Evolutionary conservation across 2,797 vertebrate genomes (phyloP).

Genomic region (Anguilla anguilla): DNA sequence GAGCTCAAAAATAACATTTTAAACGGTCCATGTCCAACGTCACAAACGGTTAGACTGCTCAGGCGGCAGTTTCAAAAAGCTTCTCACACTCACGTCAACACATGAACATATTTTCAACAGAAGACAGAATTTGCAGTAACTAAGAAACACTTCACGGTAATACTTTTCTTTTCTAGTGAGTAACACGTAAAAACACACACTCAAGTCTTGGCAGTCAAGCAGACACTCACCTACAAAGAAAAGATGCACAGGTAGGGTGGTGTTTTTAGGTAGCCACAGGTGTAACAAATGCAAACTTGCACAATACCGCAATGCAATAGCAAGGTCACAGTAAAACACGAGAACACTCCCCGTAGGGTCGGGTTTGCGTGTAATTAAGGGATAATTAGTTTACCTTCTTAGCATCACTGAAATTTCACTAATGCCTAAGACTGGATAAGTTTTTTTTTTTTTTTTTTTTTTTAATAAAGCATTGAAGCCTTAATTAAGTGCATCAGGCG

Average conservation of each 20-base stretch:
- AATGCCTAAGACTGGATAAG: neutral
- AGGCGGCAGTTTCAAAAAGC: neutral
- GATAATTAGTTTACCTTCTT: neutral
- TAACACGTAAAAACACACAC: neutral
- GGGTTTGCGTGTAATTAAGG: neutral
- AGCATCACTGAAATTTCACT: neutral
- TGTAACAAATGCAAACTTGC: neutral
- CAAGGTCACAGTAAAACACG: neutral
- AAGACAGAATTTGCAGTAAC: neutral
- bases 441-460: too few species aligned
- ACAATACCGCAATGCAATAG: neutral
- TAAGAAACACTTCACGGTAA: neutral
- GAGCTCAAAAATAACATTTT: neutral
- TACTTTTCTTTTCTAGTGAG: neutral
- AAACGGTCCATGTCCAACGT: neutral
- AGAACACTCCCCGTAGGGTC: neutral
- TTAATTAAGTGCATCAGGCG: neutral
- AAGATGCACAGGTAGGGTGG: neutral
- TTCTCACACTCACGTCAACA: neutral
- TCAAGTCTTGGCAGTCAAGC: neutral
- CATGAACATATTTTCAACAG: neutral
- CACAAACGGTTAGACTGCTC: neutral
- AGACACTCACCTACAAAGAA: neutral
- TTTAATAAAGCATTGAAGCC: conserved; percentile 3
- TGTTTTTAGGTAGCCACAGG: neutral